Percentiles rank a stretch among this genome's conserved stretches.
Evolutionary conservation across 1,140 invertebrate species (phyloP).

Genomic region (Meloidogyne exigua): DNA sequence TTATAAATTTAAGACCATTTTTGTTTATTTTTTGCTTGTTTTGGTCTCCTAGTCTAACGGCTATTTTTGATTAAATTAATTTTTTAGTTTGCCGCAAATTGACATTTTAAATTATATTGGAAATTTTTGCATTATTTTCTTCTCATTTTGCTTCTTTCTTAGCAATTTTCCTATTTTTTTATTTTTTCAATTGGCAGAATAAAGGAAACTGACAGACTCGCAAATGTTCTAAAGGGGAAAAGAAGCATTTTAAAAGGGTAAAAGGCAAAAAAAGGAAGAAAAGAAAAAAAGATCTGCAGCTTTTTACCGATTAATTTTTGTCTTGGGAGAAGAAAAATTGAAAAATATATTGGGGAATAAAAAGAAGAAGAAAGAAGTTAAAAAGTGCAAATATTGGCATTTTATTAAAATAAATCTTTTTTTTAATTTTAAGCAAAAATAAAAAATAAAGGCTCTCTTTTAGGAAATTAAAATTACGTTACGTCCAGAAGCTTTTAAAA

Average conservation of each 20-base stretch:
- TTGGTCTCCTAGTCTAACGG: too few relatives aligned
- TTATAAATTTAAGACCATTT: too few relatives aligned
- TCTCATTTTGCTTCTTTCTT: not conserved
- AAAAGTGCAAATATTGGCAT: not conserved
- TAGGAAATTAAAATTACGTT: too few relatives aligned
- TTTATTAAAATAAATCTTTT: slow-evolving; percentile 3
- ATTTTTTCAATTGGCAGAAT: not conserved
- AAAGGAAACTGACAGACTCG: not conserved
- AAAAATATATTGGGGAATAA: not conserved
- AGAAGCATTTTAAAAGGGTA: not conserved
- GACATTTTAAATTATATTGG: not conserved
- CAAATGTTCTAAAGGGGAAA: not conserved
- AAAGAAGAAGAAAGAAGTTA: not conserved
- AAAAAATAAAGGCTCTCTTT: too few relatives aligned
- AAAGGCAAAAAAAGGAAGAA: not conserved
- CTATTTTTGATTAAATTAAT: not conserved
- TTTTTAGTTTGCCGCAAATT: not conserved
- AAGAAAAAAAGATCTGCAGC: not conserved
- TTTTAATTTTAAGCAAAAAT: not conserved
- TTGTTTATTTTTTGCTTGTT: too few relatives aligned
- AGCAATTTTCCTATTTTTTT: not conserved
- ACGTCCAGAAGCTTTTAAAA: not conserved
- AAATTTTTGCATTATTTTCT: not conserved
- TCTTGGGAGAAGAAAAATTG: not conserved
- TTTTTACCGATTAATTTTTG: slow-evolving; percentile 5